Evolutionary conservation across 2,888 invertebrate species (phyloP), one percentile per base, ranked within the genome.

Genomic region (Lithophane socia): DNA sequence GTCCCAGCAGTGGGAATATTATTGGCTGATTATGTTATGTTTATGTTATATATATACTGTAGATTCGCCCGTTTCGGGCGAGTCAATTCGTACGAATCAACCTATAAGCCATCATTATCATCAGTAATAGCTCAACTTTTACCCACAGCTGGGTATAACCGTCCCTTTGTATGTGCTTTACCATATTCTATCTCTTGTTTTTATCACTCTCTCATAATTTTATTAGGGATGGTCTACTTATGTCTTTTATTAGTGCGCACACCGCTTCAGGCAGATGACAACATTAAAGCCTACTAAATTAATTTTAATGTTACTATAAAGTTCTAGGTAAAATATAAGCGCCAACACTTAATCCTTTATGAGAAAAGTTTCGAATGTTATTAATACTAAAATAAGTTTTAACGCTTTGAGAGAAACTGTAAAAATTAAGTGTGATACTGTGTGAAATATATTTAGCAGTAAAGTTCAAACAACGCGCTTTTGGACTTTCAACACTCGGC

Each of bases 311-410:
- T 69, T 37, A 70, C 69, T 64, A 75, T 84, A 84, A 84, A 84
- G 74, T 86, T 66, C 24, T 69, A 18, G 37, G 74, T 83, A 71
- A 83, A 83, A 79, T 86, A 86, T 83, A 83, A 83, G 68, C 42
- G 66, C 56, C n/a, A 75, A 79, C 83, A 73, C 75, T 84, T 86
- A 86, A 83, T 77, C 79, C 83, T 84, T 86, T 84, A 84, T 75
- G 86, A 67, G 75, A 18, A 86, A 84, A 84, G 70, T 84, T 84
- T 74, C 42, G 12, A 75, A 75, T 86, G 83, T 84, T 84, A 86
- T 84, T 86, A 84, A 83, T 83, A 84, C 83, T 84, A 79, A 84
- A 84, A 83, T 83, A 75, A 84, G 84, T 84, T 86, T 78, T 58
- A 84, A 79, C 75, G 65, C 42, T 86, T 63, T 42, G 5, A 37